Base-by-base conservation (phyloP, 2,888 invertebrate species). In the Adelphocoris suturalis region DNA sequence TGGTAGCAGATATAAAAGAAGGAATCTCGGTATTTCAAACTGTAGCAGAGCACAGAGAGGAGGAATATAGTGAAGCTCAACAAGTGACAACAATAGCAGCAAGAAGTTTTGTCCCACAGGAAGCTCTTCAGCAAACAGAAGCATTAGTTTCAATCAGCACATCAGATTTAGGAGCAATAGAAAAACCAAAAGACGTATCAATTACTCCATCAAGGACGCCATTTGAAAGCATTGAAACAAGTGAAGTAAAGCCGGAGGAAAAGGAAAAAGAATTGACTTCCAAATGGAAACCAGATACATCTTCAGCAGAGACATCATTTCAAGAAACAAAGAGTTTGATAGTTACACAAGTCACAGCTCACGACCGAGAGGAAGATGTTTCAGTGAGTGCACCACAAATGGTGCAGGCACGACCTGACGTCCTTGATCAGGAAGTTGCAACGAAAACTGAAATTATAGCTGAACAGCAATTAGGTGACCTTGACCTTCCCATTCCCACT, bases 71-170 rank as follows among this genome's bases (percentile, higher is more conserved):
- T 23, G 91, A 89, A 28, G 86, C 90, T 61, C 90, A 92, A 19
- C 82, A 85, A 90, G 90, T 91, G 90, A 86, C 91, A 78, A 90
- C 91, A 84, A 91, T 82, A 16, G 92, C 92, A 52, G 88, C 90
- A 94, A 82, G 55, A 92, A 93, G 93, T 80, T 90, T 94, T 84
- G 92, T 93, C 14, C 92, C 94, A 57, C 93, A 93, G 90, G 94
- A 94, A 92, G 92, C 94, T 12, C 93, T 93, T 84, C 93, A 94
- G 90, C 93, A 93, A 91, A 93, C 93, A 90, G 92, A 92, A 91
- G 91, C 92, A 14, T 48, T 92, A 75, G 90, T 92, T 46, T 89
- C 92, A 90, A 81, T 91, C n/a, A 87, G 91, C 61, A 90, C 90
- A n/a, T 52, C 92, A 91, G 89, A 92, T 55, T 55, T 91, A 37